These are phyloP conservation scores for Anoplophora glabripennis DNA, from an alignment of 1,140 invertebrate species.

Conservation along the genomic window DNA sequence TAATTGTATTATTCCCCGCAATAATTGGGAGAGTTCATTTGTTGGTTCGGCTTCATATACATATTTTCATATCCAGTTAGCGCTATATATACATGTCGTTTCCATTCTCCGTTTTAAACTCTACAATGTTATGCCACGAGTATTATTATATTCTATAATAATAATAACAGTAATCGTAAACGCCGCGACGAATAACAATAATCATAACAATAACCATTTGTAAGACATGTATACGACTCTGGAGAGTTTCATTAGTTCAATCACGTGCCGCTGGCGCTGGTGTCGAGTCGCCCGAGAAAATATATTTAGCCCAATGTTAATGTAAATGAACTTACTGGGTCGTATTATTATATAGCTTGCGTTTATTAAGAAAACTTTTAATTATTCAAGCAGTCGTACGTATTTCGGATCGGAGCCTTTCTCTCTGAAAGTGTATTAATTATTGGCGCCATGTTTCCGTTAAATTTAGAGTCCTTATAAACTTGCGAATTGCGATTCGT, in stretches of 20 bases:
- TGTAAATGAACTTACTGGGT: constrained; percentile 24
- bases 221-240: constrained; percentile 42
- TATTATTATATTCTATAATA: constrained; percentile 47
- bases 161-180: constrained; percentile 46
- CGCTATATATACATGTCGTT: constrained; percentile 10
- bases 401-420: constrained; percentile 8
- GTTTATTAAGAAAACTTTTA: constrained; percentile 22
- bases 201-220: constrained; percentile 45
- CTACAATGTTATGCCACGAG: constrained; percentile 27
- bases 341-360: constrained; percentile 16
- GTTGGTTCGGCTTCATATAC: neutral
- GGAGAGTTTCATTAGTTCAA: constrained; percentile 43
- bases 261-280: constrained; percentile 31
- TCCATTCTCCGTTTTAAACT: constrained; percentile 10
- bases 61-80: constrained; percentile 8
- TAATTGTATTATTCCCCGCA: too few species aligned
- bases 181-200: constrained; percentile 44
- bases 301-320: constrained; percentile 25
- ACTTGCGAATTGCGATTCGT: too few species aligned
- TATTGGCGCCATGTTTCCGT: neutral
- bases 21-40: too few species aligned
- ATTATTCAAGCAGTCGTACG: constrained; percentile 16
- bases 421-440: constrained; percentile 11
- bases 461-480: too few species aligned
- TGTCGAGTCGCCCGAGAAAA: constrained; percentile 17